Evolutionary conservation across 2,888 invertebrate genomes (phyloP).

Genomic region (Synanthedon tipuliformis): DNA sequence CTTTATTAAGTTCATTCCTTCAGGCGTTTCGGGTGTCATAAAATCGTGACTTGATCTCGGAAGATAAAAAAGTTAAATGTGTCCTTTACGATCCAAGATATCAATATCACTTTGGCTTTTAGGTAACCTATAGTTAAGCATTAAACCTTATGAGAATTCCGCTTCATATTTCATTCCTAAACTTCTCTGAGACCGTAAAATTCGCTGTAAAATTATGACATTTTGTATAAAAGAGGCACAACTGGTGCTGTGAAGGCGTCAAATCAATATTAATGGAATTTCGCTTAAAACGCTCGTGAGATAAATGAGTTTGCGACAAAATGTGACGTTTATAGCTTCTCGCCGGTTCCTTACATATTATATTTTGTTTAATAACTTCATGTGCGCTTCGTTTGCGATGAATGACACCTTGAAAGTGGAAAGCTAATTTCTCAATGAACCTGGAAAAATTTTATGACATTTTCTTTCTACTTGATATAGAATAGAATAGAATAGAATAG

Average conservation of each 20-base stretch:
- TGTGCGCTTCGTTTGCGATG: no score
- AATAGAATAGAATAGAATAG: no score
- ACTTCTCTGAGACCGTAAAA: no score
- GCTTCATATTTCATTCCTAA: no score
- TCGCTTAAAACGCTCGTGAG: slow-evolving; percentile 4
- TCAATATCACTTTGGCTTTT: not conserved
- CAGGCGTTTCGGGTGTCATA: not conserved
- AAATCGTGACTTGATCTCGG: not conserved
- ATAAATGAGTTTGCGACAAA: slow-evolving; percentile 6
- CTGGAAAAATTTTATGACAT: no score
- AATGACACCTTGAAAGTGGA: no score
- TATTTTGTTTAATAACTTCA: no score
- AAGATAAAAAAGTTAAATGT: not conserved
- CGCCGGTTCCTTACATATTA: no score
- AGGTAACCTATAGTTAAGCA: not conserved
- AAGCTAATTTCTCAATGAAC: no score
- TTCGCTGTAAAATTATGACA: slow-evolving; percentile 1
- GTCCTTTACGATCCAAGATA: not conserved
- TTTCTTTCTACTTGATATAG: no score
- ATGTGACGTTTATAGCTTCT: slow-evolving; percentile 1
- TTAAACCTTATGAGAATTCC: not conserved
- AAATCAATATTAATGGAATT: slow-evolving; percentile 11
- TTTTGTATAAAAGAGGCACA: not conserved
- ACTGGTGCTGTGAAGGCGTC: slow-evolving; percentile 1
- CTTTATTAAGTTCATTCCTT: not conserved